Evolutionary conservation across 2,888 invertebrate genomes (phyloP).

Genomic region (Trachelus iudaicus): DNA sequence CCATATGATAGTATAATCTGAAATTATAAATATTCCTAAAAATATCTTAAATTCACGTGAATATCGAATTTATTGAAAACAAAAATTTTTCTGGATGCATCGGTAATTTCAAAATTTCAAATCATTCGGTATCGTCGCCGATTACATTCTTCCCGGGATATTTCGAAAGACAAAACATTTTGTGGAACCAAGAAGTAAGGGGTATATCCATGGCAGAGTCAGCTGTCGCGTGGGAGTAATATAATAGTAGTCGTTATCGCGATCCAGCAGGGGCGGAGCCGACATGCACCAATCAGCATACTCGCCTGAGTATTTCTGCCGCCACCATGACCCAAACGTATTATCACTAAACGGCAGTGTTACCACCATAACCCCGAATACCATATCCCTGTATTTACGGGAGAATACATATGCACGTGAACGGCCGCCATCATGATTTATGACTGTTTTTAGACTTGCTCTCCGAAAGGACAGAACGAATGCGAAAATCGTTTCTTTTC

Average conservation of each 20-base stretch:
- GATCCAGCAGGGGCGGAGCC: constrained; percentile 55
- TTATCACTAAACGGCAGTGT: constrained; percentile 47
- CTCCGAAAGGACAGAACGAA: neutral
- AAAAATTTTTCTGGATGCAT: too few species aligned
- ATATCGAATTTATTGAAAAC: neutral
- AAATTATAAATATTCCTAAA: neutral
- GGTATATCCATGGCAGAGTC: constrained; percentile 9
- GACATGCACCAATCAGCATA: constrained; percentile 56
- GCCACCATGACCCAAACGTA: constrained; percentile 45
- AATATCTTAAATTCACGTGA: neutral
- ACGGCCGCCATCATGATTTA: constrained; percentile 54
- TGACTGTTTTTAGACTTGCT: constrained; percentile 26
- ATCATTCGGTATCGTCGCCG: neutral
- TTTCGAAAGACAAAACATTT: neutral
- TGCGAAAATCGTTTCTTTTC: neutral
- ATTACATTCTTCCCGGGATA: neutral
- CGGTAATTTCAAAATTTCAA: neutral
- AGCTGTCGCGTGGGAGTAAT: constrained; percentile 54
- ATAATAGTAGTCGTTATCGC: constrained; percentile 56
- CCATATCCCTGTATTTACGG: neutral
- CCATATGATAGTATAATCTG: neutral
- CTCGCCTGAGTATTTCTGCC: constrained; percentile 48
- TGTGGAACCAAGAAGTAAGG: neutral
- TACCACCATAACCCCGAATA: neutral
- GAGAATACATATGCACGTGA: constrained; percentile 22